Evolutionary conservation across 2,113 vertebrate genomes (phyloP), one percentile per base, ranked within the genome.

Genomic region (Toxotes chatareus): DNA sequence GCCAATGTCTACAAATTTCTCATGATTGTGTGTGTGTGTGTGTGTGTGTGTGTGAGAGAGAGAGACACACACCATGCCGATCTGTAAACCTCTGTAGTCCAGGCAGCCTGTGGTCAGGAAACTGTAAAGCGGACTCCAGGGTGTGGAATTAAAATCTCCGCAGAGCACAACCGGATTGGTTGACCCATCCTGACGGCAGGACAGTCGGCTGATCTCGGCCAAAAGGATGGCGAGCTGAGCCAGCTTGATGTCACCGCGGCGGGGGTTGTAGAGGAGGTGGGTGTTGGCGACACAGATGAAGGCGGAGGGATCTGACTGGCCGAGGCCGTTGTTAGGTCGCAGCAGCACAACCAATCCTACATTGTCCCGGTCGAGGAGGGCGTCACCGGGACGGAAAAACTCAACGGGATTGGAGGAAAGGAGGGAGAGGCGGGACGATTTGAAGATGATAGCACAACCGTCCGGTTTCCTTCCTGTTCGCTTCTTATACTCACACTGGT

Each of bases 91-190:
- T 80, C 89, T 86, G 75, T 98, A 99, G 60, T 98, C 93, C 89
- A 99, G 93, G 60, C 91, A 91, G 51, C 97, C 97, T 42, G 96
- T 94, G 80, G 93, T 97, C 92, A 99, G 96, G 73, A 99, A 99
- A 73, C 75, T 94, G 95, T 98, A 98, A 40, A 99, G 70, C 0
- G 98, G 98, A 81, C 98, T 99, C 69, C 94, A 92, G 59, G 98
- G 98, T 32, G 97, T 96, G 7, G 98, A 98, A 94, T 99, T 99
- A 79, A 99, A 97, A 86, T 99, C 98, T 7, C 98, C 98, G 60
- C 98, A 99, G 76, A 99, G 92, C 79, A 99, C 61, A 8, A 99
- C 89, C 0, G 98, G 97, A 78, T 92, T 96, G 80, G 92, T 82
- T 16, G 88, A 91, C 2, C 96, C 96, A 3, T 97, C 95, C 7